Percentiles rank a stretch among this genome's conserved stretches.
Conservation (phyloP, 2,797 vertebrate genomes). For the Coilia nasus region DNA sequence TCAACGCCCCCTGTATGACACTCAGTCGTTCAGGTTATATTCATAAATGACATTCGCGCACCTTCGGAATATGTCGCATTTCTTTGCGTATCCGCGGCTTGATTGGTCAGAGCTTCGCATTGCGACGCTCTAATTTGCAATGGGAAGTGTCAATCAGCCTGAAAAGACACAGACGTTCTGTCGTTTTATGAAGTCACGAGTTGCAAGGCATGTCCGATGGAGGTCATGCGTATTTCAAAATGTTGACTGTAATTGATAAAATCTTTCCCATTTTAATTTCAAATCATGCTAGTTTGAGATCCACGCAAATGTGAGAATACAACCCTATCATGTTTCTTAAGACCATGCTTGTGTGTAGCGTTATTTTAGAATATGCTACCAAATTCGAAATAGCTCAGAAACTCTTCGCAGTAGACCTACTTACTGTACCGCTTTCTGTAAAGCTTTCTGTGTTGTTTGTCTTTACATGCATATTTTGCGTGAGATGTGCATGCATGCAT, state of each 20-base stretch:
- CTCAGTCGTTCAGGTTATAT: neutral
- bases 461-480: too few relatives aligned
- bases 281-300: neutral
- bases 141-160: neutral
- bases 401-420: too few relatives aligned
- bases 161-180: neutral
- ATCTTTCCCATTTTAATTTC: neutral
- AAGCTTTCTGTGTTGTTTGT: too few relatives aligned
- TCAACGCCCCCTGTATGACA: neutral
- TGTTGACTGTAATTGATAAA: neutral
- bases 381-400: too few relatives aligned
- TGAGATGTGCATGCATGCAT: neutral
- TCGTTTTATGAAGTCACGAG: neutral
- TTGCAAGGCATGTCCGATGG: neutral
- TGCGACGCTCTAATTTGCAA: neutral
- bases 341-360: too few relatives aligned
- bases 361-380: too few relatives aligned
- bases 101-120: neutral
- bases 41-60: neutral
- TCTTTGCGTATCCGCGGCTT: neutral
- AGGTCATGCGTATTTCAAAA: neutral
- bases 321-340: too few relatives aligned
- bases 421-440: neutral
- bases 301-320: too few relatives aligned
- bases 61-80: neutral